Conservation (phyloP, 2,113 vertebrate genomes). For the Saccopteryx leptura region DNA sequence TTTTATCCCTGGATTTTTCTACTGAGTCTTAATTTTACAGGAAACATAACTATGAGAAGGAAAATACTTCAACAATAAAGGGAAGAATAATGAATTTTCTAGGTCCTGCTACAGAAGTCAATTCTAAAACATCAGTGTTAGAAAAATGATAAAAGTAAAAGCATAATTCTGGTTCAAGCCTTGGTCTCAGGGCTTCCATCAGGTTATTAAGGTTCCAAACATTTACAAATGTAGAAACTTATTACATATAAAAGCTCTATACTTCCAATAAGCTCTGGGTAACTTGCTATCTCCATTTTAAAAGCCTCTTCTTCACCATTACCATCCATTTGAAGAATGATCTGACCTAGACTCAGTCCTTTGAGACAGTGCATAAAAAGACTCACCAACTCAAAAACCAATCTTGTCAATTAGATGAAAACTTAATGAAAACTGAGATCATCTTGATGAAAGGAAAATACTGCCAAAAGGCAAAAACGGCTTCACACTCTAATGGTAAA, state of each 20-base stretch:
- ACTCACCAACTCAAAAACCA: conserved; percentile 83
- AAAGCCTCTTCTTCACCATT: conserved; percentile 80
- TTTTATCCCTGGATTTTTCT: conserved; percentile 24
- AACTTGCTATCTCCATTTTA: conserved; percentile 78
- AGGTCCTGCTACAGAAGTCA: background rate
- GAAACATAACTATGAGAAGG: conserved; percentile 14
- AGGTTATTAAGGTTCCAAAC: conserved; percentile 41
- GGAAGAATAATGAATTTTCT: background rate
- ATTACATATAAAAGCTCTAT: conserved; percentile 79
- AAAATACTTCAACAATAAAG: conserved; percentile 16
- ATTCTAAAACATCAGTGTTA: background rate
- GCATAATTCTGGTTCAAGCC: background rate
- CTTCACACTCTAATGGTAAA: conserved; percentile 66
- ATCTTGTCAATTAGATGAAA: conserved; percentile 85
- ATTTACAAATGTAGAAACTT: conserved; percentile 72
- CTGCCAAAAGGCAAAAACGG: conserved; percentile 75
- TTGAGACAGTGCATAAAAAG: conserved; percentile 81
- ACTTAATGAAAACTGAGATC: conserved; percentile 83
- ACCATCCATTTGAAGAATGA: conserved; percentile 81
- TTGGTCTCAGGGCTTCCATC: background rate
- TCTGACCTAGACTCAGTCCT: conserved; percentile 80
- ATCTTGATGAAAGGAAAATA: conserved; percentile 81
- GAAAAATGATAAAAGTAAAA: background rate
- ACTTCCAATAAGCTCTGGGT: conserved; percentile 62
- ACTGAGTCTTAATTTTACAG: conserved; percentile 36